phyloP scores from a whole-genome alignment of 2,888 invertebrate species.

The Rotaria socialis region DNA sequence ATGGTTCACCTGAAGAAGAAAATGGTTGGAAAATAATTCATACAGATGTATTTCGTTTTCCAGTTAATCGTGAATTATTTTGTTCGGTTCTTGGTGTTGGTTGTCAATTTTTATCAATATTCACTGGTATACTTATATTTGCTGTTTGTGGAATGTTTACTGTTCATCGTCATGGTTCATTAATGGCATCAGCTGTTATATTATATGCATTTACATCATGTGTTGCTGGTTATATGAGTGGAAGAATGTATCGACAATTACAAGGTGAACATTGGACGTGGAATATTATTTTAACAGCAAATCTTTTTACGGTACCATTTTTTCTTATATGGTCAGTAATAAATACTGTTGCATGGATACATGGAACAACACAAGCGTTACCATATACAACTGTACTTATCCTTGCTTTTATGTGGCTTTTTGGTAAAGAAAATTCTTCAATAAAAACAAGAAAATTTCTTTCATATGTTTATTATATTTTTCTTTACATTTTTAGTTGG shows the following conservation, averaged over 20 bases:
- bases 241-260: conserved; percentile 60
- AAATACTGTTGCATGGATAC: conserved; percentile 62
- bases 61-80: conserved; percentile 60
- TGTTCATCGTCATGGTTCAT: conserved; percentile 61
- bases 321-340: conserved; percentile 62
- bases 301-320: conserved; percentile 62
- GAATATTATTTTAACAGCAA: conserved; percentile 62
- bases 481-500: conserved; percentile 56
- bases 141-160: conserved; percentile 61
- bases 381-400: conserved; percentile 62
- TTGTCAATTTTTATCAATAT: conserved; percentile 61
- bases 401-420: conserved; percentile 60
- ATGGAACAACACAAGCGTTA: conserved; percentile 62
- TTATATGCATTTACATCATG: conserved; percentile 62
- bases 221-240: conserved; percentile 62
- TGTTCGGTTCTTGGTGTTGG: conserved; percentile 62
- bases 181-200: conserved; percentile 61
- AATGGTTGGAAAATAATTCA: conserved; percentile 64
- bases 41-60: conserved; percentile 62
- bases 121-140: conserved; percentile 61
- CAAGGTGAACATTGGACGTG: conserved; percentile 62
- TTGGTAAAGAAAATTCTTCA: conserved; percentile 53
- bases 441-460: neutral
- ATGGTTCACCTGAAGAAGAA: conserved; percentile 60
- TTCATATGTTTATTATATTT: conserved; percentile 32